phyloP scores from a whole-genome alignment of 2,797 vertebrate species.

The Siniperca obscura region DNA sequence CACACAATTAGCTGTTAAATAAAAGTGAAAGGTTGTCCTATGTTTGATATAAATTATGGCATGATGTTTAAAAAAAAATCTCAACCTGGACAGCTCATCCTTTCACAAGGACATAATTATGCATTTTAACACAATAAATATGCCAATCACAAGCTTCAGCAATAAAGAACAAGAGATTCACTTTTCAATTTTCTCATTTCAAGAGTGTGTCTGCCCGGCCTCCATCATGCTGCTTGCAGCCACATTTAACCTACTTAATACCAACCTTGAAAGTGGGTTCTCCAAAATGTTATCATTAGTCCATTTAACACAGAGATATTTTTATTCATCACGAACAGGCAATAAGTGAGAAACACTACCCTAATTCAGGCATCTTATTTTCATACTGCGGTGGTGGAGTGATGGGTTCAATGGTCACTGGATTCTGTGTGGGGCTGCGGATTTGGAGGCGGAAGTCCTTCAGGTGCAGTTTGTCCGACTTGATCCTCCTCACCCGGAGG shows the following conservation, averaged over 20 bases:
- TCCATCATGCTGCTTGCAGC: constrained; percentile 22
- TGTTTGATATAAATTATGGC: constrained; percentile 13
- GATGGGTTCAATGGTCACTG: constrained; percentile 92
- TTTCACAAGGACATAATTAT: constrained; percentile 23
- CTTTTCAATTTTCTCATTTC: constrained; percentile 33
- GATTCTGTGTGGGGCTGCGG: constrained; percentile 80
- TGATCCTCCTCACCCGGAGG: constrained; percentile 92
- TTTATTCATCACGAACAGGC: constrained; percentile 17
- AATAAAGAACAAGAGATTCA: constrained; percentile 11
- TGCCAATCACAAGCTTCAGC: constrained; percentile 22
- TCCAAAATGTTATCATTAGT: constrained; percentile 48
- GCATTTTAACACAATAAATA: constrained; percentile 55
- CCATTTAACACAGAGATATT: constrained; percentile 37
- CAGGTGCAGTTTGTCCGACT: constrained; percentile 95
- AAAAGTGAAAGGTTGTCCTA: constrained; percentile 30
- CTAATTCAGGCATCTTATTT: constrained; percentile 77
- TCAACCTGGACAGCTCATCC: constrained; percentile 20
- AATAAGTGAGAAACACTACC: constrained; percentile 35
- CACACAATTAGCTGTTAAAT: constrained; percentile 31
- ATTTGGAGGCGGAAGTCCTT: constrained; percentile 93
- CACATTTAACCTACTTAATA: constrained; percentile 45
- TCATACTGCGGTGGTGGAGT: constrained; percentile 95
- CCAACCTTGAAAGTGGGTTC: constrained; percentile 44
- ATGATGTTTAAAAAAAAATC: constrained; percentile 18
- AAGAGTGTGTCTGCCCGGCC: neutral